phyloP scores from a whole-genome alignment of 2,888 invertebrate genomes.

The Synergus laeviventris region DNA sequence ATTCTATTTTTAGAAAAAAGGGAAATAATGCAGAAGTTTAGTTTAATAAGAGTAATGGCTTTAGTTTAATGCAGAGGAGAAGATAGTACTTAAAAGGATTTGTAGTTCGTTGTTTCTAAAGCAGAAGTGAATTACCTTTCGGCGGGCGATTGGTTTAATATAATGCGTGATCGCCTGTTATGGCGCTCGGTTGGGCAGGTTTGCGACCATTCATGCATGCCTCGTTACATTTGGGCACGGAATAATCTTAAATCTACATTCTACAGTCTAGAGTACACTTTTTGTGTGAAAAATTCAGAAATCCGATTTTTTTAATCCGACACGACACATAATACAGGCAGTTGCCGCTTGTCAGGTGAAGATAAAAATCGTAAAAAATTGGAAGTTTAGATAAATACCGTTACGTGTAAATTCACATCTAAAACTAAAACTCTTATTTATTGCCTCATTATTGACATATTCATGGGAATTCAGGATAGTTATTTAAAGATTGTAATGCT shows the following conservation, averaged over 20 bases:
- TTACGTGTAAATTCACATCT: background rate
- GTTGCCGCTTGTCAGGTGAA: background rate
- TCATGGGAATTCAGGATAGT: background rate
- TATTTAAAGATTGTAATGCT: background rate
- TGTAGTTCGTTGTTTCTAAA: background rate
- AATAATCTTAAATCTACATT: conserved; percentile 23
- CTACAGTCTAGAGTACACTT: background rate
- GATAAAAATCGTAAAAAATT: background rate
- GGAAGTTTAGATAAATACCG: background rate
- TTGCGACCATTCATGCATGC: conserved; percentile 37
- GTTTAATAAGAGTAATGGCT: too few species aligned
- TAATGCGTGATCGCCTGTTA: conserved; percentile 51
- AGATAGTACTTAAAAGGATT: background rate
- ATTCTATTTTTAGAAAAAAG: background rate
- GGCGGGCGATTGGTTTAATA: conserved; percentile 54
- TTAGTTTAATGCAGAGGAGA: too few species aligned
- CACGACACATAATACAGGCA: background rate
- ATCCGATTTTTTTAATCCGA: background rate
- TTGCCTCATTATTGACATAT: background rate
- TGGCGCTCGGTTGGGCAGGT: conserved; percentile 14
- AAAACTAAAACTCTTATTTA: background rate
- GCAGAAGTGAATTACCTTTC: conserved; percentile 46
- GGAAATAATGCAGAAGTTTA: background rate
- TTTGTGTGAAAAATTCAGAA: background rate
- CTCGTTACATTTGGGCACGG: conserved; percentile 44